phyloP scores from a whole-genome alignment of 2,113 vertebrate genomes.

The Dicentrarchus labrax region DNA sequence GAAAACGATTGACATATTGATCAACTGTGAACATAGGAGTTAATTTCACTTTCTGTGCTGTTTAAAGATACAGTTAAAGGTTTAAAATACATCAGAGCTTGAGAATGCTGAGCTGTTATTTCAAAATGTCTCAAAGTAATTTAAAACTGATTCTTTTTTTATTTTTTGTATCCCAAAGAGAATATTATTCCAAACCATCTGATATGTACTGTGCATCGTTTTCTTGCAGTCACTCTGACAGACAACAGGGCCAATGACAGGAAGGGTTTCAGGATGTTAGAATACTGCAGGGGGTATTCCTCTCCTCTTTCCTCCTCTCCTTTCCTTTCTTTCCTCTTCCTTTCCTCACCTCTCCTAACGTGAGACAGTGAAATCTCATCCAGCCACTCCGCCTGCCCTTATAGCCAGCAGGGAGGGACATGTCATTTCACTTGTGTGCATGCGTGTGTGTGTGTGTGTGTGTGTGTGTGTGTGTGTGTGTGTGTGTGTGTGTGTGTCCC shows the following conservation, averaged over 20 bases:
- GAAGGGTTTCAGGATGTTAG: slow-evolving; percentile 28
- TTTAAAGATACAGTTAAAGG: background rate
- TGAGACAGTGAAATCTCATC: slow-evolving; percentile 90
- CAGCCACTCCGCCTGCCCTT: slow-evolving; percentile 79
- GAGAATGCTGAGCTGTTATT: background rate
- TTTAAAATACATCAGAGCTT: background rate
- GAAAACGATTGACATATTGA: background rate
- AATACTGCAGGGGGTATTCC: slow-evolving; percentile 53
- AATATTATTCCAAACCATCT: background rate
- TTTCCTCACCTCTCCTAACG: slow-evolving; percentile 66
- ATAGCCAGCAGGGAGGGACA: slow-evolving; percentile 82
- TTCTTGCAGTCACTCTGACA: background rate
- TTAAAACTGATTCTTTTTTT: background rate
- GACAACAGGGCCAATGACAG: slow-evolving; percentile 15
- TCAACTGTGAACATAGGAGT: background rate
- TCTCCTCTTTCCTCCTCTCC: slow-evolving; percentile 31
- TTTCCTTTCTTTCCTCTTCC: slow-evolving; percentile 26
- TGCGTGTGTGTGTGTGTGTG: slow-evolving; percentile 58
- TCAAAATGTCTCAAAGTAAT: background rate
- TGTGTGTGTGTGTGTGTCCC: slow-evolving; percentile 55
- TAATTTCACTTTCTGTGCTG: background rate
- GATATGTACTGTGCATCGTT: background rate
- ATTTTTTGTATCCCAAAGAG: background rate
- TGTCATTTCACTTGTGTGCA: slow-evolving; percentile 85
- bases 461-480: slow-evolving; percentile 58